Evolutionary conservation across 2,797 vertebrate genomes (phyloP), one percentile per base, ranked within the genome.

Genomic region (Rhinichthys osculus): DNA sequence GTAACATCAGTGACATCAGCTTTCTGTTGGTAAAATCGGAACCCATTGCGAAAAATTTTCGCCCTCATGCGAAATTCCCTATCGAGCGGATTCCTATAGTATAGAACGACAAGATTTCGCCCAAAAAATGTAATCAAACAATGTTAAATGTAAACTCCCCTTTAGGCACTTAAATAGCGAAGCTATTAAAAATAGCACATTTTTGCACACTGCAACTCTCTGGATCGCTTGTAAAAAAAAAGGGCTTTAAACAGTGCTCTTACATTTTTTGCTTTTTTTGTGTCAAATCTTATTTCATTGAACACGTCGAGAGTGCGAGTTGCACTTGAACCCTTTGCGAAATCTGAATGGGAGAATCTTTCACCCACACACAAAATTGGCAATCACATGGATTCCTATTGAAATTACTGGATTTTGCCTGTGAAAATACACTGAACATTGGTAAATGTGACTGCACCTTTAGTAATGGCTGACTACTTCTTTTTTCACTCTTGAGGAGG

Each of bases 401-500:
- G 10, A 80, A 66, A 17, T 62, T 8, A 23, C 27, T 33, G 27
- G 17, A 80, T 67, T 80, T 47, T n/a, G 13, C 7, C 16, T 1
- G 4, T 42, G 35, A 80, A 50, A 67, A 23, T 66, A 11, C 9
- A 7, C 3, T 17, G 8, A 69, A 54, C 64, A n/a, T 10, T 50
- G 5, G 2, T 52, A 70, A 81, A 69, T 30, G 44, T 38, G 11
- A 52, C 44, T 21, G 4, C 13, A 52, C 13, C 78, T 80, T 38
- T 82, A 84, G 83, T 82, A 80, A 87, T 80, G 47, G 78, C 52
- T 73, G 40, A 77, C 66, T 67, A 69, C 42, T n/a, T 16, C 14
- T 52, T 71, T 69, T 67, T 77, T 80, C 67, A 80, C 40, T 70
- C 59, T 82, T 79, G 64, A 80, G 66, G 66, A 89, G 82, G 59